A percentile compares a stretch with the other conserved stretches of the same genome.
These are phyloP conservation scores for Lasioglossum zephyrum DNA, from an alignment of 2,888 invertebrate genomes.

Conservation along the genomic window DNA sequence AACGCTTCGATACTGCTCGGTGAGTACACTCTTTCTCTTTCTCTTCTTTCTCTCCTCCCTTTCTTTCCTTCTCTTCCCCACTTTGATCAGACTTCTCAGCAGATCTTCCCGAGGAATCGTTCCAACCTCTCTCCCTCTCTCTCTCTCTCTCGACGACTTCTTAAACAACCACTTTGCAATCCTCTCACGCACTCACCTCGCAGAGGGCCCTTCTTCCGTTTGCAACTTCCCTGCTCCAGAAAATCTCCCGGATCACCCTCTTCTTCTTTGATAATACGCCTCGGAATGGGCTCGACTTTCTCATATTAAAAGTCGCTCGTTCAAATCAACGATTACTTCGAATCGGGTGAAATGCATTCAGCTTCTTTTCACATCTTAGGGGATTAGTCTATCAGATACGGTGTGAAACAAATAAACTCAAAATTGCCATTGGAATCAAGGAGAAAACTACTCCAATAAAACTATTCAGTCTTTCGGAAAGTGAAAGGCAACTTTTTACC, in stretches of 20 bases:
- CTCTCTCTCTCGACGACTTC: not conserved
- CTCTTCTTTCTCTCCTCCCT: not conserved
- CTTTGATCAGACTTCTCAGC: not conserved
- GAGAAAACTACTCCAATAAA: no score
- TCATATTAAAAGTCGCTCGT: not conserved
- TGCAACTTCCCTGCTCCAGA: not conserved
- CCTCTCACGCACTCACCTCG: not conserved
- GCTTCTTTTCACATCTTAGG: no score
- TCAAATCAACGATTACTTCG: not conserved
- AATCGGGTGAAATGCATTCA: no score
- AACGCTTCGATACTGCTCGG: conserved; percentile 96
- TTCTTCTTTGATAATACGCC: not conserved
- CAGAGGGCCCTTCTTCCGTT: not conserved
- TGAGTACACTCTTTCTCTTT: conserved; percentile 62
- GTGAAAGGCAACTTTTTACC: no score
- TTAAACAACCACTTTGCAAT: not conserved
- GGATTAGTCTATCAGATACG: no score
- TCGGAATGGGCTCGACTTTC: not conserved
- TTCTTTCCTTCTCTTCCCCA: not conserved
- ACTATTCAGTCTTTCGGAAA: no score
- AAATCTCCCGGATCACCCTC: not conserved
- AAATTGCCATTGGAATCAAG: no score
- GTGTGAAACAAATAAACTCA: no score
- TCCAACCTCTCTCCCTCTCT: not conserved
- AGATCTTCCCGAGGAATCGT: not conserved